Evolutionary conservation across 2,888 invertebrate genomes (phyloP).

Genomic region (Limnephilus rhombicus): DNA sequence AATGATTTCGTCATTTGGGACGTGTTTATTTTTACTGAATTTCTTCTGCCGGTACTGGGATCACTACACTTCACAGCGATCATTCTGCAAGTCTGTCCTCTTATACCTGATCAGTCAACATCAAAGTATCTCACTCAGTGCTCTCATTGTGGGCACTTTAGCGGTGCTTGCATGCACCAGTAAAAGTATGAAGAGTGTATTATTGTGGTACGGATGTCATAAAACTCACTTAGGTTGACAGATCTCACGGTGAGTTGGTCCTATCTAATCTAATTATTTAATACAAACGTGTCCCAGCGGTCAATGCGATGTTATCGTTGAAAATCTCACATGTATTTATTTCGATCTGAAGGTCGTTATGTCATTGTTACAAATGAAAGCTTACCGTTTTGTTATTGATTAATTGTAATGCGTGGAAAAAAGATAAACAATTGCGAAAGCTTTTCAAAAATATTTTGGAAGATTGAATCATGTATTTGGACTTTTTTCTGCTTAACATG

Average conservation of each 20-base stretch:
- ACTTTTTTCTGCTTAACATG: too few relatives aligned
- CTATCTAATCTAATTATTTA: constrained; percentile 60
- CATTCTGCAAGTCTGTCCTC: background rate
- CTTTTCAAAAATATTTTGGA: too few relatives aligned
- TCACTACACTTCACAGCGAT: background rate
- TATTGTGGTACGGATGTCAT: constrained; percentile 61
- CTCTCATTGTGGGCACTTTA: background rate
- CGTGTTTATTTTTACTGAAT: too few relatives aligned
- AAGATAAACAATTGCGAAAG: background rate
- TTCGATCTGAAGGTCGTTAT: background rate
- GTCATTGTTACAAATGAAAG: constrained; percentile 11
- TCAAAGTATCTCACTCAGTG: background rate
- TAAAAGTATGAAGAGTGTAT: background rate
- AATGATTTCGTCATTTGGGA: too few relatives aligned
- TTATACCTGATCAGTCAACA: background rate
- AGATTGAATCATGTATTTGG: too few relatives aligned
- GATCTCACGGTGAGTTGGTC: constrained; percentile 52
- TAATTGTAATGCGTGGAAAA: background rate
- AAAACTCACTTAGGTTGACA: constrained; percentile 64
- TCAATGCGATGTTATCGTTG: background rate
- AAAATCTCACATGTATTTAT: constrained; percentile 22
- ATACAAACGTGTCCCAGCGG: constrained; percentile 41
- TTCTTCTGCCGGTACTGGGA: too few relatives aligned
- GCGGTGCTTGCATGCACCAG: background rate
- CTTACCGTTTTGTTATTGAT: constrained; percentile 29